Base-by-base conservation (phyloP, 2,888 invertebrate species). In the Meliscaeva auricollis region DNA sequence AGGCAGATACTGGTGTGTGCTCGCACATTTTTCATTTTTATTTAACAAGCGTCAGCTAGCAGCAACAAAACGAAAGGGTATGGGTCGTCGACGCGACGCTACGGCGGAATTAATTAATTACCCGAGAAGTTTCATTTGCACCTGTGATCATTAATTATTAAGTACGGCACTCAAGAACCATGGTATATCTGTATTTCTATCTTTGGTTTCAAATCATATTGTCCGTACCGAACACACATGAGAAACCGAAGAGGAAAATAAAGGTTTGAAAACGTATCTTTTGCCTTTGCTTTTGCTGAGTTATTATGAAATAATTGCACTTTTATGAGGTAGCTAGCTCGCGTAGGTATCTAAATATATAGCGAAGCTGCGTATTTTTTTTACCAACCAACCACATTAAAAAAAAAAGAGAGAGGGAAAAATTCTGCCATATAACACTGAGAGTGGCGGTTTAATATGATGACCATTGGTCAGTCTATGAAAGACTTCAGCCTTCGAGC, bases 71-170 rank as follows among this genome's bases (percentile, higher is more conserved):
- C 3, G 13, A 15, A 26, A 32, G 60, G 60, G 44, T 9, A 38
- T 8, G 52, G 44, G 62, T 52, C 52, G 20, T 5, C 35, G 20
- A 48, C 20, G 20, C 17, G 17, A 35, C 56, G 62, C 22, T 0
- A 26, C 26, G 13, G 68, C 44, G 48, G 68, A 77, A 81, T 81
- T 85, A 85, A 85, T 85, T 85, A 85, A 85, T 85, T 81, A 72
- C 81, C 58, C 80, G 30, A 68, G 52, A 73, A 81, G 85, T 85
- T 80, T 85, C 80, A 69, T 72, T 85, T 81, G 85, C 85, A 85
- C 85, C 85, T 85, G 85, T 85, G 76, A 76, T 81, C 85, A 81
- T 85, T 85, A 85, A 85, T 85, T 85, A 66, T 66, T 50, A 66
- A 85, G 85, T 77, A 46, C 32, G 68, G 72, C 64, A 44, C 72